Base-by-base conservation (phyloP, 2,113 vertebrate genomes). In the Aleadryas rufinucha region DNA sequence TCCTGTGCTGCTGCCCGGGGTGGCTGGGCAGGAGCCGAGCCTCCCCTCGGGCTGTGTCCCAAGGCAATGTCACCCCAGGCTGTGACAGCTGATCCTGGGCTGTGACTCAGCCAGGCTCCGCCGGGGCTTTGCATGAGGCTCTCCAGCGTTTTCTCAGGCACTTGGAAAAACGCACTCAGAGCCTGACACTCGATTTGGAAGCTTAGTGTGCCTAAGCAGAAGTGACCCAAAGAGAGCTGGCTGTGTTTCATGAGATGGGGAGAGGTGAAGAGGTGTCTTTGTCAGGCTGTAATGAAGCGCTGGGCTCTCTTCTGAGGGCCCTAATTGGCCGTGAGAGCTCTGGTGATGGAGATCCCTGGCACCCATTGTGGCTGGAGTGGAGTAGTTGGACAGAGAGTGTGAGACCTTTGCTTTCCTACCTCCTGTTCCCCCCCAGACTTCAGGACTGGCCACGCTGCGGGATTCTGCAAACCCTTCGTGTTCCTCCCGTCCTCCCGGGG, bases 381-480 rank as follows among this genome's bases (percentile, higher is more conserved):
- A n/a, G 23, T 1, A 27, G 49, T 7, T 77, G 45, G 7, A 16
- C 5, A 23, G 59, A 47, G 61, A 81, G 49, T 4, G 44, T 33
- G 81, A n/a, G n/a, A 28, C 4, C 16, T 41, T 60, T 47, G 7
- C 53, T 80, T 77, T 84, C n/a, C 24, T 24, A 2, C 9, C 9
- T 24, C 13, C 3, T 10, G 5, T 16, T 52, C 16, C 41, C 11
- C 4, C 11, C 0, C 15, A 45, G 49, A 33, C 37, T 17, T 16
- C 12, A 37, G 47, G 31, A 6, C 31, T 5, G 44, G 44, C 41
- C 26, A 3, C 0, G 0, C 5, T 31, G 37, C 0, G 8, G 61
- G 42, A 11, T 47, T 76, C 56, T 87, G 61, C 54, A 89, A 23
- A 13, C 10, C 44, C 26, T 65, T 30, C 11, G 23, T 35, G 6